Base-by-base conservation (phyloP, 2,888 invertebrate species). In the Zygogramma bicolorata region DNA sequence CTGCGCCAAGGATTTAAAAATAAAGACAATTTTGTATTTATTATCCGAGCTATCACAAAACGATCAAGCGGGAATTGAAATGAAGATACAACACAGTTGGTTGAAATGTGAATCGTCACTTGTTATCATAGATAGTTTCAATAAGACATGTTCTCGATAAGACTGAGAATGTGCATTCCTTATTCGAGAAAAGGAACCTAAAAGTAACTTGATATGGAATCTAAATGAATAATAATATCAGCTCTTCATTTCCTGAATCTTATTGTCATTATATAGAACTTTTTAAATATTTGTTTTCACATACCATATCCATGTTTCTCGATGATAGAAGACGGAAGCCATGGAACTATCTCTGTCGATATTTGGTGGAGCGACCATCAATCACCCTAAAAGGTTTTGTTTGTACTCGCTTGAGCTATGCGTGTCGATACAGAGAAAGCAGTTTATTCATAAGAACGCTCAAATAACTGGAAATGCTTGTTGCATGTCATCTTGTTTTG, bases 361-460 rank as follows among this genome's bases (percentile, higher is more conserved):
- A 29, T 46, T 46, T 63, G 49, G 63, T 63, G 10, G 49, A 63
- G 63, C 29, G 34, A n/a, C 46, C 31, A 18, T 49, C 8, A 29
- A 18, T 49, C 8, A 29, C 63, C 46, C 18, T 63, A 63, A 63
- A 63, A 46, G 63, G 63, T 27, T 13, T 8, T 63, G 18, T 63
- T 25, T 22, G 25, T 25, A 25, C 53, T 53, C 25, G 22, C 53
- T 63, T 18, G 27, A 29, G n/a, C 27, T 13, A 46, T 46, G 46
- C 42, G 49, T 63, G 63, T 63, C 63, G n/a, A n/a, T n/a, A n/a
- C n/a, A 42, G 63, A 46, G 63, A 63, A 63, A 63, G 63, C 46
- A 25, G 34, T 61, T 38, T 20, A 61, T 61, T 61, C 61, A 6
- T 34, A 20, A 34, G 60, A 31, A 60, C 29, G 34, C 60, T 61